phyloP scores from a whole-genome alignment of 2,797 vertebrate genomes.

The Bovichtus diacanthus region DNA sequence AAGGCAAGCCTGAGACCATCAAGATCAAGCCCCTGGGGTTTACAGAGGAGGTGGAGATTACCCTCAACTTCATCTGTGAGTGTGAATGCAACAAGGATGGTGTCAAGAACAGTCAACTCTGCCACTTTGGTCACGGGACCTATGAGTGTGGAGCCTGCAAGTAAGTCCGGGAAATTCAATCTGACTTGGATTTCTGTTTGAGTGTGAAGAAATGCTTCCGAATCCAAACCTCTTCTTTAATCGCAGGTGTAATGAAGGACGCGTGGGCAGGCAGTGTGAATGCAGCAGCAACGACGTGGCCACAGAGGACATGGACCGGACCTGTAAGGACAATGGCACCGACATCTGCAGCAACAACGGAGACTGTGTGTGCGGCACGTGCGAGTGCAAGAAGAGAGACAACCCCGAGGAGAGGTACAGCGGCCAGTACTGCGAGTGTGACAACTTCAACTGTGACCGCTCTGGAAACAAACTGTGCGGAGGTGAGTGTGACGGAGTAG shows the following conservation, averaged over 20 bases:
- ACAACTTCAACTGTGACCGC: slow-evolving; percentile 99
- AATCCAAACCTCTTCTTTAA: neutral
- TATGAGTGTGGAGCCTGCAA: slow-evolving; percentile 98
- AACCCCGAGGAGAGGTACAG: slow-evolving; percentile 95
- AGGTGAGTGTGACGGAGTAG: slow-evolving; percentile 83
- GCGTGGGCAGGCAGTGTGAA: slow-evolving; percentile 93
- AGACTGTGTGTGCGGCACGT: slow-evolving; percentile 97
- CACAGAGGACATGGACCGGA: slow-evolving; percentile 96
- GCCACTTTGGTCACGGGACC: slow-evolving; percentile 92
- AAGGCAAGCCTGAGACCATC: slow-evolving; percentile 86
- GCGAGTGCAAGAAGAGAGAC: slow-evolving; percentile 95
- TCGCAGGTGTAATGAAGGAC: slow-evolving; percentile 93
- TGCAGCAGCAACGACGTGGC: slow-evolving; percentile 96
- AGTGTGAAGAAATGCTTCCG: neutral
- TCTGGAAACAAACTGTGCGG: slow-evolving; percentile 95
- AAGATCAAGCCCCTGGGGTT: slow-evolving; percentile 97
- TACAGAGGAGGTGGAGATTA: slow-evolving; percentile 94
- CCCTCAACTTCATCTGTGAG: slow-evolving; percentile 93
- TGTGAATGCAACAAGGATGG: slow-evolving; percentile 91
- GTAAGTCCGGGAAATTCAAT: slow-evolving; percentile 73
- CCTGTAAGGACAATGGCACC: slow-evolving; percentile 93
- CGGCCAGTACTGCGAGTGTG: slow-evolving; percentile 95
- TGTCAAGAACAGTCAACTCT: slow-evolving; percentile 83
- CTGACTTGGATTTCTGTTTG: neutral
- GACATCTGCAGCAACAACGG: slow-evolving; percentile 98